Evolutionary conservation across 2,113 vertebrate genomes (phyloP).

Genomic region (Sarotherodon lohbergeri): DNA sequence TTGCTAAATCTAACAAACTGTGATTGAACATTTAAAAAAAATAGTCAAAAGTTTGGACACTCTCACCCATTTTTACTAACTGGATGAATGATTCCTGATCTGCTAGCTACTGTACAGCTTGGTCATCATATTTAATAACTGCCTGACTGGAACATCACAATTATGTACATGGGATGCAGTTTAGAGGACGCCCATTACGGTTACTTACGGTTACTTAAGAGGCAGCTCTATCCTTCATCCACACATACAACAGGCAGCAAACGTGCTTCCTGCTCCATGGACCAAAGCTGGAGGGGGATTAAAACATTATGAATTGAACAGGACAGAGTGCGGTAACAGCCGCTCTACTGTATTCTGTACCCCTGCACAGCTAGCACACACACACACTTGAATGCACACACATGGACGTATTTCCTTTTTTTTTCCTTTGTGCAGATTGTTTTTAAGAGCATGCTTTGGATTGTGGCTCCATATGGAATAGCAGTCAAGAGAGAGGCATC

Average conservation of each 20-base stretch:
- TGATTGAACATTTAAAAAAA: background rate
- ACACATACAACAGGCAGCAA: background rate
- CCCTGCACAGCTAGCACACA: background rate
- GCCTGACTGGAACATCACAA: background rate
- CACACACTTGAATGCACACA: background rate
- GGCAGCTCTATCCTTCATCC: background rate
- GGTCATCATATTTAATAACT: background rate
- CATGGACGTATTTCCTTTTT: background rate
- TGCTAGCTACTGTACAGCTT: background rate
- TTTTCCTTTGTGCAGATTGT: background rate
- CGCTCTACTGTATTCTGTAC: constrained; percentile 22
- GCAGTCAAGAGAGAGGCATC: background rate
- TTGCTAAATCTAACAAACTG: background rate
- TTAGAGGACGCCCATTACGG: background rate
- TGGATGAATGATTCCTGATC: background rate
- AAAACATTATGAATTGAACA: constrained; percentile 55
- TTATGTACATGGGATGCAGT: background rate
- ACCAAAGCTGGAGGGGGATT: background rate
- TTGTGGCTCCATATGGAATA: background rate
- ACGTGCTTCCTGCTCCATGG: constrained; percentile 21
- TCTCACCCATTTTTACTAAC: background rate
- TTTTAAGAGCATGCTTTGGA: background rate
- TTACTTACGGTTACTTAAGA: constrained; percentile 5
- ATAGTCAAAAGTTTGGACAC: background rate
- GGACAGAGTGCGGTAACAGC: constrained; percentile 45